These are phyloP conservation scores for Cyanistes caeruleus DNA, from an alignment of 2,113 vertebrate genomes.

Conservation along the genomic window DNA sequence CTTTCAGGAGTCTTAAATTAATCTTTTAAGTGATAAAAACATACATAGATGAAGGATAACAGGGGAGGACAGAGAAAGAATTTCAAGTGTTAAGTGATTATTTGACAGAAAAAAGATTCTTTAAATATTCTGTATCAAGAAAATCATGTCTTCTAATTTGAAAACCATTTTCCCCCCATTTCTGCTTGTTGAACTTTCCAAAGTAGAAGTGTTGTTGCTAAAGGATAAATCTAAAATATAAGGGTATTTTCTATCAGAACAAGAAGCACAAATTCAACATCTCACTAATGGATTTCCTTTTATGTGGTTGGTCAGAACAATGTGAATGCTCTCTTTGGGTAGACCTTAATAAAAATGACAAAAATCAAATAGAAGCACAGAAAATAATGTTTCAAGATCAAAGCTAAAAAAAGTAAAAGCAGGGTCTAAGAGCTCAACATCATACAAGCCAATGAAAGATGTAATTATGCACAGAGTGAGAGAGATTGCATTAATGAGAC, in stretches of 20 bases:
- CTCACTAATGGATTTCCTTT: not conserved
- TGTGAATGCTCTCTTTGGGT: not conserved
- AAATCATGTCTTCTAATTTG: not conserved
- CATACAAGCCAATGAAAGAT: not conserved
- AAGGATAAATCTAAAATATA: not conserved
- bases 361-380: not conserved
- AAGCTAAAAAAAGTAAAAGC: not conserved
- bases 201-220: not conserved
- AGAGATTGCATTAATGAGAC: not conserved
- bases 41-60: not conserved
- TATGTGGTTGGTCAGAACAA: not conserved
- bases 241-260: not conserved
- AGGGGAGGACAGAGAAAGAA: not conserved
- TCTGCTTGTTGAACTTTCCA: not conserved
- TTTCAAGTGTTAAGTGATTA: not conserved
- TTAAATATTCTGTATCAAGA: not conserved
- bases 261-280: not conserved
- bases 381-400: not conserved
- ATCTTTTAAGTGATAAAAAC: not conserved
- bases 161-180: not conserved
- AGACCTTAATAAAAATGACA: constrained; percentile 9
- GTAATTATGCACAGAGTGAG: not conserved
- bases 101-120: not conserved
- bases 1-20: not conserved
- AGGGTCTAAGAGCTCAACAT: not conserved